Evolutionary conservation across 2,888 invertebrate genomes (phyloP).

Genomic region (Eupithecia subfuscata): DNA sequence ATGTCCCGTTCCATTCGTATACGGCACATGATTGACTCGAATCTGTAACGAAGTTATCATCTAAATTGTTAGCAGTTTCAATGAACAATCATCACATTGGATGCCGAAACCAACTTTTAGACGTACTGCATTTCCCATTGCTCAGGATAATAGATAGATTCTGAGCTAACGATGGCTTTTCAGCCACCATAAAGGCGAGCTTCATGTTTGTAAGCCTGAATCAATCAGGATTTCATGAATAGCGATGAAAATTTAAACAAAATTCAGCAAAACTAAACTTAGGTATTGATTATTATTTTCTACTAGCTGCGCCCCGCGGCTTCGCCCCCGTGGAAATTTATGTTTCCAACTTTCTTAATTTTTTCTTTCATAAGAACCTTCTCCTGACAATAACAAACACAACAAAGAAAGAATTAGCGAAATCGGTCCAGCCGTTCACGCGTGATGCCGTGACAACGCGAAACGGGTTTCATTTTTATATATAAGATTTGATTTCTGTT

Average conservation of each 20-base stretch:
- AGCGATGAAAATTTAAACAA: neutral
- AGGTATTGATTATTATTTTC: neutral
- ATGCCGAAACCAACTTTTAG: conserved; percentile 69
- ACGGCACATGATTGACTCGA: conserved; percentile 95
- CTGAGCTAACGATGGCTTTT: conserved; percentile 98
- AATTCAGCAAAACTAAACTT: neutral
- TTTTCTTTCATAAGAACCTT: no score
- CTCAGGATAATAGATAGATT: conserved; percentile 97
- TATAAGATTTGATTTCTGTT: neutral
- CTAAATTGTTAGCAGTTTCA: neutral
- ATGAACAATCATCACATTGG: neutral
- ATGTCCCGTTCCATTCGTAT: conserved; percentile 96
- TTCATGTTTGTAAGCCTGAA: conserved; percentile 83
- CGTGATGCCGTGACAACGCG: no score
- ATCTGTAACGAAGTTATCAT: conserved; percentile 36
- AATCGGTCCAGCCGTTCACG: no score
- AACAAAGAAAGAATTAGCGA: no score
- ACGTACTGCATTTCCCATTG: conserved; percentile 90
- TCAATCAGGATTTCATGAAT: neutral
- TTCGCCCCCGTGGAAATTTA: no score
- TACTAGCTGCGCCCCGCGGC: no score
- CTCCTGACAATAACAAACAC: no score
- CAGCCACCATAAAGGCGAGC: conserved; percentile 98
- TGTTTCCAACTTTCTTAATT: no score
- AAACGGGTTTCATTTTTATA: no score